Percentiles rank a stretch among this genome's conserved stretches.
These are phyloP conservation scores for Cremastinae sp. DNA, from an alignment of 2,888 invertebrate genomes.

Conservation along the genomic window DNA sequence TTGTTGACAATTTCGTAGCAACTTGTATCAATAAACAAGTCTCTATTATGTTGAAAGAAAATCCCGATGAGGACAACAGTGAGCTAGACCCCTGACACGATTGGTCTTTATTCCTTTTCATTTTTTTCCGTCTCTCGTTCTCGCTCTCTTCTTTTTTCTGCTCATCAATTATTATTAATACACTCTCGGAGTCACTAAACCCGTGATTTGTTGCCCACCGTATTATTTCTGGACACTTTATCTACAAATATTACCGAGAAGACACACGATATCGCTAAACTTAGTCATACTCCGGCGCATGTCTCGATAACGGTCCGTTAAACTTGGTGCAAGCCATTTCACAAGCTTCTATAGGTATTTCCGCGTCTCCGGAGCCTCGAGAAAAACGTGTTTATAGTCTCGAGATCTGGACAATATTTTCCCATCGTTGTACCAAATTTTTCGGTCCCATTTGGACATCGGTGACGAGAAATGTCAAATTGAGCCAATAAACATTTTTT, in stretches of 20 bases:
- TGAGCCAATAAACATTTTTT: too few relatives aligned
- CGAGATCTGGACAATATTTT: too few relatives aligned
- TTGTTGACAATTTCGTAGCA: too few relatives aligned
- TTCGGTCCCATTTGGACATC: too few relatives aligned
- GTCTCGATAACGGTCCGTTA: constrained; percentile 31
- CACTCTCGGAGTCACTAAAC: neutral
- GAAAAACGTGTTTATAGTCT: too few relatives aligned
- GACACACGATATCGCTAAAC: constrained; percentile 30
- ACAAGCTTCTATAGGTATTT: constrained; percentile 18
- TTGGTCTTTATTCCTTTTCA: constrained; percentile 15
- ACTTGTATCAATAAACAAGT: too few relatives aligned
- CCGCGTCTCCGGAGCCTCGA: constrained; percentile 3
- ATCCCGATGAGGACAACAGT: too few relatives aligned
- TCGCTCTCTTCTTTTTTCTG: neutral
- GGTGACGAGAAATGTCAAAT: too few relatives aligned
- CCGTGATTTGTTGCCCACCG: constrained; percentile 1
- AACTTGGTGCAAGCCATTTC: constrained; percentile 9
- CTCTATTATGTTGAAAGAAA: too few relatives aligned
- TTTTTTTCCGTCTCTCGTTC: neutral
- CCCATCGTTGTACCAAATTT: too few relatives aligned
- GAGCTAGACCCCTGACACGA: neutral
- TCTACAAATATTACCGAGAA: constrained; percentile 38
- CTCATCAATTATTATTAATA: constrained; percentile 13
- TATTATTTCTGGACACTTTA: constrained; percentile 43
- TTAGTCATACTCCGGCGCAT: constrained; percentile 28